These are phyloP conservation scores for Lycocerus yunnanus DNA, from an alignment of 2,888 invertebrate genomes.

Conservation along the genomic window DNA sequence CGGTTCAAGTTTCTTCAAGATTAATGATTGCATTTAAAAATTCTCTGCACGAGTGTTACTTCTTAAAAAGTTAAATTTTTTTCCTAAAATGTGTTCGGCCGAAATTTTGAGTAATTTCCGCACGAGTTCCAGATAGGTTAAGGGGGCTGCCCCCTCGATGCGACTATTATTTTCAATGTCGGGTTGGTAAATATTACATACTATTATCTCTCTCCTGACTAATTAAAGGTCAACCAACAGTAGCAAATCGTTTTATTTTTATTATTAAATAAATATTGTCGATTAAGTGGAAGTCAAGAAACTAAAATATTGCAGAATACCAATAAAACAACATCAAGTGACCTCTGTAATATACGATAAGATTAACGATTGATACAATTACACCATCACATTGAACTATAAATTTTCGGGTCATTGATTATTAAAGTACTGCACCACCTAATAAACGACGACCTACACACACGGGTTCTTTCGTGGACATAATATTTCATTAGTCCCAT, in stretches of 20 bases:
- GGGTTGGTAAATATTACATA: no score
- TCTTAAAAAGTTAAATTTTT: background rate
- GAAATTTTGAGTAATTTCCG: background rate
- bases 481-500: background rate
- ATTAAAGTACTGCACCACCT: background rate
- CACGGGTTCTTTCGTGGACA: background rate
- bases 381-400: constrained; percentile 9
- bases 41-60: background rate
- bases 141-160: no score
- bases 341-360: constrained; percentile 31
- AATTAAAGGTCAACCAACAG: constrained; percentile 8
- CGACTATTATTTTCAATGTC: no score
- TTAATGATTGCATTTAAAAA: constrained; percentile 1
- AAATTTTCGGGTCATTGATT: background rate
- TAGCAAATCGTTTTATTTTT: background rate
- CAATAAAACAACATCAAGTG: constrained; percentile 22
- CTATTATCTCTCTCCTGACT: background rate
- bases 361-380: constrained; percentile 31
- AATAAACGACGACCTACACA: background rate
- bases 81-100: background rate
- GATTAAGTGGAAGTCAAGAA: constrained; percentile 29
- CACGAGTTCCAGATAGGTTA: no score
- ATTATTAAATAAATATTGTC: background rate
- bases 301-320: constrained; percentile 30
- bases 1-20: background rate